Conservation (phyloP, 2,888 invertebrate genomes). For the Ectobius pallidus region DNA sequence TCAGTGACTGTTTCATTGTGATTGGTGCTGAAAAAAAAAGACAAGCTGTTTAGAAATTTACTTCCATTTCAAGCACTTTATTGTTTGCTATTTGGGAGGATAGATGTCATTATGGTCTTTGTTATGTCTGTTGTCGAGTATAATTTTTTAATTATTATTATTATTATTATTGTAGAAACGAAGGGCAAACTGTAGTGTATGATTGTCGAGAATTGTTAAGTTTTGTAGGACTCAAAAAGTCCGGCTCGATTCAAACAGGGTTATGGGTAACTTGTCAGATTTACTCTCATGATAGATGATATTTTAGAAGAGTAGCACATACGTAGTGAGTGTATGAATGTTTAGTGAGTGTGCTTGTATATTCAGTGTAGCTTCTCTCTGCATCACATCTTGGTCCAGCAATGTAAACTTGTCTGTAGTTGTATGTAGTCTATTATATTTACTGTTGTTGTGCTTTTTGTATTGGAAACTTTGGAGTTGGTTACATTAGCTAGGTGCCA, state of each 20-base stretch:
- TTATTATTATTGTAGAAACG: not conserved
- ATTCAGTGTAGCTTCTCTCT: constrained; percentile 15
- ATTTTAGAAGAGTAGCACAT: constrained; percentile 25
- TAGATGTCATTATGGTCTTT: not conserved
- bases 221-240: constrained; percentile 20
- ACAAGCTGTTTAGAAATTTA: too few relatives aligned
- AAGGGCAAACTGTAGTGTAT: not conserved
- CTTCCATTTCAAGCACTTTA: constrained; percentile 6
- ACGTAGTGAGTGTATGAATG: constrained; percentile 23
- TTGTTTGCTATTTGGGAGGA: not conserved
- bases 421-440: too few relatives aligned
- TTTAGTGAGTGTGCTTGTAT: constrained; percentile 19
- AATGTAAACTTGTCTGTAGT: not conserved
- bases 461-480: not conserved
- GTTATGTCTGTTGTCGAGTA: not conserved
- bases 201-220: not conserved
- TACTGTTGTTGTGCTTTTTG: constrained; percentile 9
- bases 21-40: too few relatives aligned
- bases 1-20: too few relatives aligned
- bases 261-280: constrained; percentile 28
- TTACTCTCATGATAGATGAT: constrained; percentile 27
- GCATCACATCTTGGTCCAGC: constrained; percentile 14
- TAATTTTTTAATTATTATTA: too few relatives aligned
- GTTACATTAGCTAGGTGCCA: not conserved
- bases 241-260: constrained; percentile 28